Percentiles rank a stretch among this genome's conserved stretches.
phyloP scores from a whole-genome alignment of 2,888 invertebrate genomes.

The Cecidostiba fungosa region DNA sequence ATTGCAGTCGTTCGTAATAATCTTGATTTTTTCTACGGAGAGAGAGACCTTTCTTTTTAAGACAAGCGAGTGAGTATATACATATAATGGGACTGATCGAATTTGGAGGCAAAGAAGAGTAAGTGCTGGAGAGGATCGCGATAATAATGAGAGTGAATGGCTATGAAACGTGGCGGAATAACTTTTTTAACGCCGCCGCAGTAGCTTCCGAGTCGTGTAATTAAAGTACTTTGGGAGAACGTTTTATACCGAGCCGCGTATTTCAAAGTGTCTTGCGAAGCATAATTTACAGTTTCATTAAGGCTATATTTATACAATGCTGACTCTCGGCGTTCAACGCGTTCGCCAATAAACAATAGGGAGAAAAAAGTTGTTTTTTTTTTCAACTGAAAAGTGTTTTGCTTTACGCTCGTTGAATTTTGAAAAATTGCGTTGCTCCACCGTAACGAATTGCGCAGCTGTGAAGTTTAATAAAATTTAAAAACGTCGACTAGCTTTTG shows the following conservation, averaged over 20 bases:
- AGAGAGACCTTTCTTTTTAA: background rate
- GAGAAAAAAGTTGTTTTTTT: background rate
- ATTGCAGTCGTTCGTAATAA: background rate
- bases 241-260: constrained; percentile 18
- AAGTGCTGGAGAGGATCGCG: background rate
- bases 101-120: background rate
- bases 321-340: background rate
- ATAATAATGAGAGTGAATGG: constrained; percentile 29
- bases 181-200: constrained; percentile 32
- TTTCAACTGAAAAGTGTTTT: background rate
- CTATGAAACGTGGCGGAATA: constrained; percentile 26
- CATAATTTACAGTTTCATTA: constrained; percentile 31
- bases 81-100: background rate
- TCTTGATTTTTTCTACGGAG: background rate
- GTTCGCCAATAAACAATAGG: background rate
- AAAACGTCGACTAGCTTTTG: too few species aligned
- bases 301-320: constrained; percentile 26
- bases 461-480: too few species aligned
- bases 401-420: background rate
- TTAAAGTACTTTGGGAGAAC: constrained; percentile 37
- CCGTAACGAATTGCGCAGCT: too few species aligned
- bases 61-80: background rate
- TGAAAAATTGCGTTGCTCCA: too few species aligned
- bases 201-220: constrained; percentile 22
- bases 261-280: constrained; percentile 26